These are phyloP conservation scores for Idaea dimidiata DNA, from an alignment of 2,888 invertebrate species.

Conservation along the genomic window DNA sequence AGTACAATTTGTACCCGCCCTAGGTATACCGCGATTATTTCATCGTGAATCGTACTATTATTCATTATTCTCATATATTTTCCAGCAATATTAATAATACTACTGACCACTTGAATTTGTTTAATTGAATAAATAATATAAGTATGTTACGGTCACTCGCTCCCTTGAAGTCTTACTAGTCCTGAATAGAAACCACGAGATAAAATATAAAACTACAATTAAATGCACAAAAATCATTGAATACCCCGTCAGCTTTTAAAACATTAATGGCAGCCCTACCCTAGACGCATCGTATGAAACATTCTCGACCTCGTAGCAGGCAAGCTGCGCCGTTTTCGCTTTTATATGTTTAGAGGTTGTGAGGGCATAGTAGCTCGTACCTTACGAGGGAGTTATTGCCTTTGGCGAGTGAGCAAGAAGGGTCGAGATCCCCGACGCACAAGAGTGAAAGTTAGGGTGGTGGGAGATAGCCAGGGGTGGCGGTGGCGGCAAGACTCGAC, in stretches of 20 bases:
- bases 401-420: constrained; percentile 51
- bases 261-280: constrained; percentile 15
- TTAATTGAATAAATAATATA: background rate
- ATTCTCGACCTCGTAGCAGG: constrained; percentile 68
- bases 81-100: background rate
- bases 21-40: no score
- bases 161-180: background rate
- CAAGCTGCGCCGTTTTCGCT: constrained; percentile 49
- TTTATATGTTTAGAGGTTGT: constrained; percentile 36
- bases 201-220: background rate
- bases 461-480: constrained; percentile 61
- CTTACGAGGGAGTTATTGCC: constrained; percentile 46
- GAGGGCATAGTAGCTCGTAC: constrained; percentile 42
- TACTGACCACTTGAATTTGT: background rate
- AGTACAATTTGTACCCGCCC: no score
- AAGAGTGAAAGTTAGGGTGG: constrained; percentile 74
- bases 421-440: constrained; percentile 74
- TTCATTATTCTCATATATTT: background rate
- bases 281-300: constrained; percentile 66
- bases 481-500: constrained; percentile 72
- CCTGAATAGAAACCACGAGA: no score
- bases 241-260: background rate
- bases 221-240: background rate
- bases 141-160: background rate
- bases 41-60: background rate